Conservation (phyloP, 2,888 invertebrate genomes). For the Carabus problematicus region DNA sequence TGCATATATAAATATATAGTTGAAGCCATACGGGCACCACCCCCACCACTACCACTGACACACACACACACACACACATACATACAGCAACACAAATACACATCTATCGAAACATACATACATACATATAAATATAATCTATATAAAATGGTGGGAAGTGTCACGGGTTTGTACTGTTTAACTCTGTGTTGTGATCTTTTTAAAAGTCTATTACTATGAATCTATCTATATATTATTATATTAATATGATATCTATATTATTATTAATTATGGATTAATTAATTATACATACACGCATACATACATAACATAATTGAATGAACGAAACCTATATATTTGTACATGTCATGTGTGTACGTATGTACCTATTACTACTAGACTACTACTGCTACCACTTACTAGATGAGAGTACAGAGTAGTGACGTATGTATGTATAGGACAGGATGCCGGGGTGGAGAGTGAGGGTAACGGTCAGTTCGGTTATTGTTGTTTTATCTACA, state of each 20-base stretch:
- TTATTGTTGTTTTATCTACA: slow-evolving; percentile 21
- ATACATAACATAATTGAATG: slow-evolving; percentile 3
- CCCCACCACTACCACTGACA: too few relatives aligned
- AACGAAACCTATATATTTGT: slow-evolving; percentile 54
- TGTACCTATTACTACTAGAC: background rate
- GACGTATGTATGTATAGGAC: background rate
- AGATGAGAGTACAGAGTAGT: slow-evolving; percentile 8
- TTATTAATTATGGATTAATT: slow-evolving; percentile 49
- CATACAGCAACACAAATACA: too few relatives aligned
- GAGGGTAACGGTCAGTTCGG: slow-evolving; percentile 17
- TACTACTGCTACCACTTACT: too few relatives aligned
- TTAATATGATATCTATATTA: slow-evolving; percentile 45
- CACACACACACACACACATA: too few relatives aligned
- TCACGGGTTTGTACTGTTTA: slow-evolving; percentile 53
- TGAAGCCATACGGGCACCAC: too few relatives aligned
- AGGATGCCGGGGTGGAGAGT: slow-evolving; percentile 5
- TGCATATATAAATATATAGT: too few relatives aligned
- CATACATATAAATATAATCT: too few relatives aligned
- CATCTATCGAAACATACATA: too few relatives aligned
- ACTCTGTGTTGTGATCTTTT: slow-evolving; percentile 63
- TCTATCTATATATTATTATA: slow-evolving; percentile 56
- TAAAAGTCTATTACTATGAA: slow-evolving; percentile 62
- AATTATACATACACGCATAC: slow-evolving; percentile 53
- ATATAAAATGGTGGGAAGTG: background rate
- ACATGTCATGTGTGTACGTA: slow-evolving; percentile 55